phyloP scores from a whole-genome alignment of 1,140 invertebrate species.

The Calliopsis andreniformis region DNA sequence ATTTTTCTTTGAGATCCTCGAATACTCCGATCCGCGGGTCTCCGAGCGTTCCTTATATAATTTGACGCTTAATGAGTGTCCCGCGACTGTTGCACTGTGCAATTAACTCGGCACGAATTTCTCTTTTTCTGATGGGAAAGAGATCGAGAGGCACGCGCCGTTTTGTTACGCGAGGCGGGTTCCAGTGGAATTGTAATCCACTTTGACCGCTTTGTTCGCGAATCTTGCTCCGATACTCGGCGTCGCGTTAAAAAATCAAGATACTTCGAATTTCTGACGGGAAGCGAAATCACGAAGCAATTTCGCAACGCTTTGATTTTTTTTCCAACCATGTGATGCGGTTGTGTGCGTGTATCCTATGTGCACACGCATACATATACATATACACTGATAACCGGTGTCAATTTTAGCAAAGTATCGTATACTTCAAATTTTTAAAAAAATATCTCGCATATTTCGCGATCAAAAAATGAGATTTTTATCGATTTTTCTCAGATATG shows the following conservation, averaged over 20 bases:
- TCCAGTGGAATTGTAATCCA: background rate
- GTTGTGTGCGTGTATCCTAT: background rate
- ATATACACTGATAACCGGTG: slow-evolving; percentile 2
- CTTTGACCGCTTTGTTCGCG: background rate
- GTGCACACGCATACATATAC: background rate
- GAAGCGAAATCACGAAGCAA: background rate
- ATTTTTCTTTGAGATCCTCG: background rate
- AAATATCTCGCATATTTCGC: no score
- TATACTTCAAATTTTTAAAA: no score
- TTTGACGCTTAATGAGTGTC: background rate
- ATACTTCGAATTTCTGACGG: background rate
- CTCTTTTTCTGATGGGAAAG: background rate
- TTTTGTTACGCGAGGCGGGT: background rate
- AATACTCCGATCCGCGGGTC: background rate
- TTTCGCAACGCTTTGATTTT: slow-evolving; percentile 7
- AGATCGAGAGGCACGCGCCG: background rate
- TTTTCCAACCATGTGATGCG: slow-evolving; percentile 34
- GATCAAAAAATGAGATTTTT: no score
- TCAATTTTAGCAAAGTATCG: background rate
- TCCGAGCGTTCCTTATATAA: background rate
- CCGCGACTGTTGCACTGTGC: no score
- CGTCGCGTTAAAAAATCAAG: background rate
- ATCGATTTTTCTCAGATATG: no score
- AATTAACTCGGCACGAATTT: background rate
- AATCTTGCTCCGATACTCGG: background rate